A percentile compares a stretch with the other conserved stretches of the same genome.
Conservation (phyloP, 2,113 vertebrate species). For the Cnemophilus loriae region DNA sequence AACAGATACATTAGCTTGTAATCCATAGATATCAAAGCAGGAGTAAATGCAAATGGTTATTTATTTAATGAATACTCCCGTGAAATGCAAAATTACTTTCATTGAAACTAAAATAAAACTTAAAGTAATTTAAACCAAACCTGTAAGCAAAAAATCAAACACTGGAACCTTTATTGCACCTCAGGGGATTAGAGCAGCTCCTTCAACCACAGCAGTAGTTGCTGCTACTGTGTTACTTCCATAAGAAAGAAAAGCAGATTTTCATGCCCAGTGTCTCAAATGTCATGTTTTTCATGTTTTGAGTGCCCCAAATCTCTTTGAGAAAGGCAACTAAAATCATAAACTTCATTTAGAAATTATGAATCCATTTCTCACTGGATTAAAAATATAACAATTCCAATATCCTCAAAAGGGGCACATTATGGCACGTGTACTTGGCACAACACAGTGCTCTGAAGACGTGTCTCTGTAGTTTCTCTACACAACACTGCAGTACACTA, state of each 20-base stretch:
- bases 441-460: background rate
- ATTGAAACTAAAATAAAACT: background rate
- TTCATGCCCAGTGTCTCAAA: background rate
- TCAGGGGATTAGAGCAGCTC: background rate
- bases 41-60: background rate
- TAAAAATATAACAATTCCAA: background rate
- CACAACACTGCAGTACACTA: background rate
- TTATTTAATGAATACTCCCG: background rate
- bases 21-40: background rate
- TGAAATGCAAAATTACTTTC: background rate
- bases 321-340: background rate
- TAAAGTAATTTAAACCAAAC: background rate
- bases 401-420: background rate
- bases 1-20: background rate
- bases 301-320: background rate
- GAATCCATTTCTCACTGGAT: background rate
- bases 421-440: rapidly evolving
- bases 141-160: background rate
- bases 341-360: background rate
- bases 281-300: no score
- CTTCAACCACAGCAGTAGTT: background rate
- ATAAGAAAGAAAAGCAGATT: background rate
- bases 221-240: background rate
- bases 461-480: background rate
- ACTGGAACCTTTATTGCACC: background rate